Evolutionary conservation across 2,797 vertebrate species (phyloP), one percentile per base, ranked within the genome.

Genomic region (Hydrocynus forskahlii): DNA sequence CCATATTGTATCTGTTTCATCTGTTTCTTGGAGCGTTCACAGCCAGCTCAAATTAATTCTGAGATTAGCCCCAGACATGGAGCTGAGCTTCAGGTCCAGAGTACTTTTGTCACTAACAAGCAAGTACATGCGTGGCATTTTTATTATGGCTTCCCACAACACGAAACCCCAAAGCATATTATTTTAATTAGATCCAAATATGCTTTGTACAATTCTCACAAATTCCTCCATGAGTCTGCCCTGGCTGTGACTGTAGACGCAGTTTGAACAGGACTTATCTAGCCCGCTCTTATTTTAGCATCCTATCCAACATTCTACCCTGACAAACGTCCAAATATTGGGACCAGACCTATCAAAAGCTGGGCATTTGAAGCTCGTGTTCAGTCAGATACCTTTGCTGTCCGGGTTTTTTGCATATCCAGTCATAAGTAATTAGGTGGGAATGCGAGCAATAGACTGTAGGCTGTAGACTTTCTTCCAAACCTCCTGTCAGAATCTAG

Each of bases 101-200:
- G n/a, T 48, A 14, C 19, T 45, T 60, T 43, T 59, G 55, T 60
- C n/a, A 45, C 38, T 60, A 75, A 62, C 38, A 75, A 60, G 52
- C 55, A 60, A 60, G 54, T 14, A 9, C 40, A 2, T 25, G 23
- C 13, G 2, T 35, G 16, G 50, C 50, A 72, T 57, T 73, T 74
- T n/a, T 19, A 59, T 19, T 38, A 13, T n/a, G 35, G 71, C 8
- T 5, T 59, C 5, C 54, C 40, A 19, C 54, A 50, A 35, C 21
- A 21, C 12, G 7, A 55, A 73, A 59, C 29, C 54, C 35, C 71
- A n/a, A 43, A 55, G 10, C 40, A 59, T 59, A 29, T n/a, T 1
- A 21, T 73, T 59, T 73, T 57, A 73, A 73, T 73, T 73, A 38
- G 25, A 73, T 17, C 1, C 70, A 71, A 50, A 71, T 50, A 29